Evolutionary conservation across 2,113 vertebrate species (phyloP).

Genomic region (Amphilophus citrinellus): DNA sequence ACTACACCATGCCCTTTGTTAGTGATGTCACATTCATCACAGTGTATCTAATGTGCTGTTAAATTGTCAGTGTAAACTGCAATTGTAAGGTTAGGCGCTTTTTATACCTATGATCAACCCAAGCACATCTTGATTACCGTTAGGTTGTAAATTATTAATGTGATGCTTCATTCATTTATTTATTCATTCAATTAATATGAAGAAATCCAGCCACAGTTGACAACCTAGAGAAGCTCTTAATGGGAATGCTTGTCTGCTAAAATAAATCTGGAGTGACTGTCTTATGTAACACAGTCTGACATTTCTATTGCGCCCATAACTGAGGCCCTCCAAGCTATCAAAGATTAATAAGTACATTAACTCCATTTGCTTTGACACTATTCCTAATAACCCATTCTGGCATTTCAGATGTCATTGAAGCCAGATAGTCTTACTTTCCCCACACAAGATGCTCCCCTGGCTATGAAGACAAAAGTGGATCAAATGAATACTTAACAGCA

Average conservation of each 20-base stretch:
- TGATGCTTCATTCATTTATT: background rate
- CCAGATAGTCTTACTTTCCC: background rate
- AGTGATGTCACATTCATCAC: conserved; percentile 30
- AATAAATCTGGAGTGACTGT: conserved; percentile 2
- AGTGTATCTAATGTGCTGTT: conserved; percentile 35
- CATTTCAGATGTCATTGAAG: conserved; percentile 13
- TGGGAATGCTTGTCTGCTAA: background rate
- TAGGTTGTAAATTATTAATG: background rate
- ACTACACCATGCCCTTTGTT: conserved; percentile 3
- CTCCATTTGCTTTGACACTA: conserved; percentile 11
- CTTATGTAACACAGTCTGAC: conserved; percentile 19
- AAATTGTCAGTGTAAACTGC: conserved; percentile 18
- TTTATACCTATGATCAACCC: background rate
- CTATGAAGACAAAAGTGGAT: background rate
- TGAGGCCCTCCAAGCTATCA: background rate
- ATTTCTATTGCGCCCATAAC: conserved; percentile 17
- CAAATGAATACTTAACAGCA: background rate
- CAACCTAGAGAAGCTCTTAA: conserved; percentile 1
- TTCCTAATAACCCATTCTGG: conserved; percentile 15
- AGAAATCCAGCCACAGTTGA: background rate
- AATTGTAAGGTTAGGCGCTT: conserved; percentile 22
- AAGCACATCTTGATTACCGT: background rate
- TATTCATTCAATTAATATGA: background rate
- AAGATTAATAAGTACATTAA: conserved; percentile 45
- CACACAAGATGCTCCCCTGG: background rate